Evolutionary conservation across 2,113 vertebrate genomes (phyloP).

Genomic region (Serilophus lunatus): DNA sequence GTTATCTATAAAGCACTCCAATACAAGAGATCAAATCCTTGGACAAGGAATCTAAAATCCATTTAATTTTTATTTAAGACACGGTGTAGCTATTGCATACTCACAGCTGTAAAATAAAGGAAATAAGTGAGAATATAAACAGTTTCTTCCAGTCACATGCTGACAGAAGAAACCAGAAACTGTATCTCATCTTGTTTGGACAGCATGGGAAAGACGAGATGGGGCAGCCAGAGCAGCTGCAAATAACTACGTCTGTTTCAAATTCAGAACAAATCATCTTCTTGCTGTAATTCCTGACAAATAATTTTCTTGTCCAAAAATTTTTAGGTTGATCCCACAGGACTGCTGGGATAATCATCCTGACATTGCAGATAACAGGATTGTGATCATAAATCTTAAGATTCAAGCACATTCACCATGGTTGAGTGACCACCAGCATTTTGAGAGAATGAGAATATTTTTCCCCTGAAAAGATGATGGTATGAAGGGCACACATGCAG

Average conservation of each 20-base stretch:
- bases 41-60: not conserved
- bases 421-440: slow-evolving; percentile 20
- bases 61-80: not conserved
- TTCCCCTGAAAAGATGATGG: not conserved
- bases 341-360: slow-evolving; percentile 35
- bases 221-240: slow-evolving; percentile 25
- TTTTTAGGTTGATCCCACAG: slow-evolving; percentile 12
- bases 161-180: slow-evolving; percentile 9
- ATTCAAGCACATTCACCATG: slow-evolving; percentile 37
- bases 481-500: not conserved
- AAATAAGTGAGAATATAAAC: not conserved
- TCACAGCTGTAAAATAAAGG: not conserved
- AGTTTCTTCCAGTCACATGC: not conserved
- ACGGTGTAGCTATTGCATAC: not conserved
- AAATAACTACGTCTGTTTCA: slow-evolving; percentile 26
- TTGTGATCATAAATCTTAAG: slow-evolving; percentile 39
- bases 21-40: not conserved
- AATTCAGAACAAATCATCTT: slow-evolving; percentile 35
- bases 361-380: slow-evolving; percentile 53
- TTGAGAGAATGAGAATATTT: not conserved
- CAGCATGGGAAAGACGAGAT: not conserved
- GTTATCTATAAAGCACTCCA: not conserved
- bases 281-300: slow-evolving; percentile 22
- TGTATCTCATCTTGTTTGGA: not conserved
- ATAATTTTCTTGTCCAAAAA: slow-evolving; percentile 37